Evolutionary conservation across 2,888 invertebrate species (phyloP).

Genomic region (Ypsolopha sequella): DNA sequence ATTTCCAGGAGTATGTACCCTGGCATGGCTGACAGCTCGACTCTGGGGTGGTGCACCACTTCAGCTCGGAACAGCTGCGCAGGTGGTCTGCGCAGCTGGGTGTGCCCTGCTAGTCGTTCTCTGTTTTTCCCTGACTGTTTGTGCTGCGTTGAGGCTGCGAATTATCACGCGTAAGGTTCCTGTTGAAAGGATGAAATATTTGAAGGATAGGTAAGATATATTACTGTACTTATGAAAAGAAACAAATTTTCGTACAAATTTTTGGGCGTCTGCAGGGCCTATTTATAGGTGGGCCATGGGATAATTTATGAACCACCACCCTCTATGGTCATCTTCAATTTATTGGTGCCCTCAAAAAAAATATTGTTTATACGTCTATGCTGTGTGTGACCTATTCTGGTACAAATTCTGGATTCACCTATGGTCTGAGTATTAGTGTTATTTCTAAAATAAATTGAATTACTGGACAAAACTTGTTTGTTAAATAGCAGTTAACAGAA

Average conservation of each 20-base stretch:
- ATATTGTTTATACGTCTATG: no score
- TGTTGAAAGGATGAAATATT: constrained; percentile 64
- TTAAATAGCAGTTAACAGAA: not conserved
- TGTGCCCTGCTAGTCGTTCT: constrained; percentile 76
- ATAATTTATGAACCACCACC: no score
- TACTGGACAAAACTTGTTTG: not conserved
- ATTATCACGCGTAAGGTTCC: constrained; percentile 72
- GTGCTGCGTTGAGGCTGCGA: constrained; percentile 73
- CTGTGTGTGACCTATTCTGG: no score
- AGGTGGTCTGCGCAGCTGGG: constrained; percentile 76
- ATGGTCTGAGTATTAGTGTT: no score
- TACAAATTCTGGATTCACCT: no score
- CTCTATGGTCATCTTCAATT: no score
- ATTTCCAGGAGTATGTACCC: constrained; percentile 72
- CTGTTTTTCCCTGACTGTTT: constrained; percentile 76
- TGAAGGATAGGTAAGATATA: constrained; percentile 61
- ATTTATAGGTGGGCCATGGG: no score
- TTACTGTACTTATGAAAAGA: not conserved
- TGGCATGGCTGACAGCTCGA: constrained; percentile 76
- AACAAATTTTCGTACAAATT: no score
- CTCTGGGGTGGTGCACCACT: constrained; percentile 73
- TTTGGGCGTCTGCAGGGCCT: no score
- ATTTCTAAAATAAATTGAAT: no score
- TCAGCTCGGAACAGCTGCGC: constrained; percentile 68
- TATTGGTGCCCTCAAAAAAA: no score